These are phyloP conservation scores for Spinus pinus DNA, from an alignment of 2,797 vertebrate genomes.

Conservation along the genomic window DNA sequence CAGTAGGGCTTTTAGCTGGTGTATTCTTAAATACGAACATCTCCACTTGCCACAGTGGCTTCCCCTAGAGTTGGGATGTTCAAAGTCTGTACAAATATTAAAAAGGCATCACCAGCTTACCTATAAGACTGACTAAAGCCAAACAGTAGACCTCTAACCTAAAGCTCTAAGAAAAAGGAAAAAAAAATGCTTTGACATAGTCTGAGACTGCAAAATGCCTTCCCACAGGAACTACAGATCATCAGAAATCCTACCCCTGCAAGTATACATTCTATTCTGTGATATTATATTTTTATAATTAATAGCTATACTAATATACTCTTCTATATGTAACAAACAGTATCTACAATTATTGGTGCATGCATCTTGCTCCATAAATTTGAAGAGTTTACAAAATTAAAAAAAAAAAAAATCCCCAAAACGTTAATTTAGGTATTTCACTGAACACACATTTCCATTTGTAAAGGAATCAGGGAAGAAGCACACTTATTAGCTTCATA, in stretches of 20 bases:
- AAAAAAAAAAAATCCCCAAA: background rate
- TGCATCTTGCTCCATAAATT: background rate
- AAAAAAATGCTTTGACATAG: background rate
- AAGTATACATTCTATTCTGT: background rate
- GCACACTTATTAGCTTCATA: accelerated
- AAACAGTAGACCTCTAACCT: background rate
- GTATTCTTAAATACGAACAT: background rate
- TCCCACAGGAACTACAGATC: background rate
- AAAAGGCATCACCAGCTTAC: background rate
- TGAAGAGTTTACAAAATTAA: background rate
- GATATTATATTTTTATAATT: background rate
- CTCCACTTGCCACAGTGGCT: background rate
- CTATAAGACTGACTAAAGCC: background rate
- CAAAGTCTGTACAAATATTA: conserved; percentile 18
- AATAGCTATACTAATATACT: background rate
- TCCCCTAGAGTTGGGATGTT: background rate
- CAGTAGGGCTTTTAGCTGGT: background rate
- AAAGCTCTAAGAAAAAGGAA: background rate
- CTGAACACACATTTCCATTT: background rate
- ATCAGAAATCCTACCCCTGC: background rate
- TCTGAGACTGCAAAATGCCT: background rate
- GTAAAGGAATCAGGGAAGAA: background rate
- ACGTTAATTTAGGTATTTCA: background rate
- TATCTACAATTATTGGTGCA: background rate
- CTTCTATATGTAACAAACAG: background rate